These are phyloP conservation scores for Sebastes paucispinis DNA, from an alignment of 2,797 vertebrate species.

Conservation along the genomic window DNA sequence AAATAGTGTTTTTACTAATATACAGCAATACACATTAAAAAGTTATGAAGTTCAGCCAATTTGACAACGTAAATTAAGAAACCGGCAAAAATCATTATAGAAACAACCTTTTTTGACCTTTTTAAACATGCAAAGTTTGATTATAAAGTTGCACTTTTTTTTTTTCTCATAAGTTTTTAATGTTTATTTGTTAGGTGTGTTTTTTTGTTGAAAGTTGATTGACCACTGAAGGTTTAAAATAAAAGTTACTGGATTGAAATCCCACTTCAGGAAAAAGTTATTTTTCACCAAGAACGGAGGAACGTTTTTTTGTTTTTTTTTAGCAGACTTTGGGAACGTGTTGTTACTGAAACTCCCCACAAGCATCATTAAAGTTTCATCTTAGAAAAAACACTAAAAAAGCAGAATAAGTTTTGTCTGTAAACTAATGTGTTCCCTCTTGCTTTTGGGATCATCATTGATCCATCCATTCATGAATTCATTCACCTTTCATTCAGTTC, in stretches of 20 bases:
- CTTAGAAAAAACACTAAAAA: background rate
- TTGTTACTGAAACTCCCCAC: background rate
- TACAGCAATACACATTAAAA: background rate
- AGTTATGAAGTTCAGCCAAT: background rate
- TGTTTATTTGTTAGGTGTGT: background rate
- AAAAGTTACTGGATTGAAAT: background rate
- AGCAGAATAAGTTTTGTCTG: background rate
- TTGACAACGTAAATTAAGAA: background rate
- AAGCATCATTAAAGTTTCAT: slow-evolving; percentile 28
- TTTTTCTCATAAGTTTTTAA: background rate
- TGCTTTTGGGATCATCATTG: background rate
- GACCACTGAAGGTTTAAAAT: background rate
- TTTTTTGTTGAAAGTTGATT: background rate
- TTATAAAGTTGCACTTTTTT: background rate
- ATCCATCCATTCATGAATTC: background rate
- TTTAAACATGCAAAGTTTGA: background rate
- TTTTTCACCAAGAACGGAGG: background rate
- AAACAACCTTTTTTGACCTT: background rate
- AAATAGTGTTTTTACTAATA: background rate
- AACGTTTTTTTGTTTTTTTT: background rate
- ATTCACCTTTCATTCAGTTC: background rate
- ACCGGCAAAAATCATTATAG: background rate
- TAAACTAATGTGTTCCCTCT: background rate
- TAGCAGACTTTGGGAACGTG: background rate
- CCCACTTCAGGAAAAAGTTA: background rate